Evolutionary conservation across 2,888 invertebrate genomes (phyloP), one percentile per base, ranked within the genome.

Genomic region (Trilocha varians): DNA sequence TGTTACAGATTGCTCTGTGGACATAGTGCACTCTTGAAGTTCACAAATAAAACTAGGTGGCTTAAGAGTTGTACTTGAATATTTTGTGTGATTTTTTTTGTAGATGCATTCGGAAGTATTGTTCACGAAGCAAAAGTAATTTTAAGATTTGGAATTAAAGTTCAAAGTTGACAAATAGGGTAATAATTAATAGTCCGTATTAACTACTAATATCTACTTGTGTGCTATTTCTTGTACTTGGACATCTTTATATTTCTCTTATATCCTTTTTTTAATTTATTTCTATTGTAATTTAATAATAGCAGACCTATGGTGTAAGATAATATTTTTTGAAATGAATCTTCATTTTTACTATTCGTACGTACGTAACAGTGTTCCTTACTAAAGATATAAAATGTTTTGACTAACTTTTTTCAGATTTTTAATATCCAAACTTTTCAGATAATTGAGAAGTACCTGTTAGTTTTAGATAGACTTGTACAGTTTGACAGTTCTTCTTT

Each of bases 101-200:
- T 42, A 41, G 42, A 39, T 47, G 49, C 55, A 46, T 46, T 42
- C 44, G 43, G 49, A 44, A 50, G 48, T 50, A 49, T 45, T 53
- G 64, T 74, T 75, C 72, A 70, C 73, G 62, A 55, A 71, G 77
- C 70, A 70, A 68, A 71, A 62, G 59, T 83, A 75, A 74, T 78
- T 75, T 73, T 79, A 83, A 75, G 80, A 76, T 70, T 70, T 74
- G 70, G 71, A 79, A 78, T 75, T 71, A 69, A 78, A 84, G 84
- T 84, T 83, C 83, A 84, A 84, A 83, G 69, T 79, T 76, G 76
- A 80, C 76, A 73, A 65, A 65, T 75, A 76, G 78, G 83, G 82
- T 82, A 80, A 83, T 66, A 65, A 59, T 78, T 66, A n/a, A n/a
- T n/a, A 65, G 61, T 78, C 75, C 78, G 77, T 77, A 78, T 74